Percentiles rank a stretch among this genome's conserved stretches.
These are phyloP conservation scores for Magallana nippona DNA, from an alignment of 2,888 invertebrate species.

Conservation along the genomic window DNA sequence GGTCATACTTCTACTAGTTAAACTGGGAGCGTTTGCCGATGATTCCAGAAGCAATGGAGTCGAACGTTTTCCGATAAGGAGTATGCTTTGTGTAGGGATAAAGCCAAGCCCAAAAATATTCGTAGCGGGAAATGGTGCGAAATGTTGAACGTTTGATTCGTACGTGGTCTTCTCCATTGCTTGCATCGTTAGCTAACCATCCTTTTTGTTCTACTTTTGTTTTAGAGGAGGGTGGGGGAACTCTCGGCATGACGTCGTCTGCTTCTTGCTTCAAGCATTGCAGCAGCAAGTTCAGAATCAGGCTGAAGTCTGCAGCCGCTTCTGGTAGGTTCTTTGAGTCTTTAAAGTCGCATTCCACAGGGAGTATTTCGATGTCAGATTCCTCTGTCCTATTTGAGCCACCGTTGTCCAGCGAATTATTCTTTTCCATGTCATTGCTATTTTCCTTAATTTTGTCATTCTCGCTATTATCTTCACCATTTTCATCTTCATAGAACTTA, in stretches of 20 bases:
- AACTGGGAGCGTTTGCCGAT: constrained; percentile 11
- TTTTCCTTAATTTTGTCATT: neutral
- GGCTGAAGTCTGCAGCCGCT: neutral
- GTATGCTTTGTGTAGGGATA: neutral
- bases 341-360: neutral
- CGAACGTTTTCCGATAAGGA: neutral
- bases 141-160: neutral
- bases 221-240: neutral
- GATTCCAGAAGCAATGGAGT: neutral
- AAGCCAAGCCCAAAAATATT: neutral
- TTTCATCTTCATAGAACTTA: neutral
- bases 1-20: neutral
- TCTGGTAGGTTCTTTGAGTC: neutral
- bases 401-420: no score
- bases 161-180: neutral
- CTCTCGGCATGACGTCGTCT: neutral
- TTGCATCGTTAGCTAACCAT: neutral
- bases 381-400: neutral
- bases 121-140: neutral
- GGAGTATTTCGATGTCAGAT: neutral
- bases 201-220: neutral
- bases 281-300: neutral
- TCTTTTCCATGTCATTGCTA: no score
- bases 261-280: neutral
- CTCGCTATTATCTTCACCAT: neutral